A percentile compares a stretch with the other conserved stretches of the same genome.
Evolutionary conservation across 2,888 invertebrate species (phyloP).

Genomic region (Perizoma affinitatum): DNA sequence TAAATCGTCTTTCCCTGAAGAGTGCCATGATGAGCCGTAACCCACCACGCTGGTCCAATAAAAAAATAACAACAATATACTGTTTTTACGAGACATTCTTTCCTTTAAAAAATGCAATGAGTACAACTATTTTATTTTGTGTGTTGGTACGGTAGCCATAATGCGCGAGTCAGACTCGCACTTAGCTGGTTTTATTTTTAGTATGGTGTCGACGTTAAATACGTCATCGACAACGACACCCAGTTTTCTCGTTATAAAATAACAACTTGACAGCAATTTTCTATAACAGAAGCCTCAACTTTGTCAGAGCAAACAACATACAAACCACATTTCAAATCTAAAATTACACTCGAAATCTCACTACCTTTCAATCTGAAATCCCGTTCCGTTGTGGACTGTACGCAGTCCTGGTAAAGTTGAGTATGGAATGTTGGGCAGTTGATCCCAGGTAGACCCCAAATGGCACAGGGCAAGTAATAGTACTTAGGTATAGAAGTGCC

Average conservation of each 20-base stretch:
- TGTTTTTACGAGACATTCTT: no score
- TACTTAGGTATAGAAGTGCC: background rate
- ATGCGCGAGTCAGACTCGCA: no score
- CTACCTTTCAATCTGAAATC: background rate
- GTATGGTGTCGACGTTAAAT: no score
- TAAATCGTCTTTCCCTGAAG: no score
- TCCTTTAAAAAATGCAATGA: no score
- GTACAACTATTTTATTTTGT: no score
- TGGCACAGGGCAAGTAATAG: slow-evolving; percentile 9
- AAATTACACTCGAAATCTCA: slow-evolving; percentile 19
- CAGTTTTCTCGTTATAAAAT: slow-evolving; percentile 8
- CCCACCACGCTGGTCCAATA: no score
- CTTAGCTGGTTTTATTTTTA: no score
- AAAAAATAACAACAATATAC: no score
- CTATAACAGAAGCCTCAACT: slow-evolving; percentile 17
- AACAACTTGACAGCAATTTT: slow-evolving; percentile 24
- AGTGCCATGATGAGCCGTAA: no score
- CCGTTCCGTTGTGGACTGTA: slow-evolving; percentile 5
- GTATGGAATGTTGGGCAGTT: background rate
- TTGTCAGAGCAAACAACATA: slow-evolving; percentile 15
- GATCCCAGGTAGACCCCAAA: slow-evolving; percentile 13
- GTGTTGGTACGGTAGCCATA: no score
- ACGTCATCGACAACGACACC: no score
- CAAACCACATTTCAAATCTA: slow-evolving; percentile 25
- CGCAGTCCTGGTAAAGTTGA: background rate